These are phyloP conservation scores for Tholera decimalis DNA, from an alignment of 2,888 invertebrate genomes.

Conservation along the genomic window DNA sequence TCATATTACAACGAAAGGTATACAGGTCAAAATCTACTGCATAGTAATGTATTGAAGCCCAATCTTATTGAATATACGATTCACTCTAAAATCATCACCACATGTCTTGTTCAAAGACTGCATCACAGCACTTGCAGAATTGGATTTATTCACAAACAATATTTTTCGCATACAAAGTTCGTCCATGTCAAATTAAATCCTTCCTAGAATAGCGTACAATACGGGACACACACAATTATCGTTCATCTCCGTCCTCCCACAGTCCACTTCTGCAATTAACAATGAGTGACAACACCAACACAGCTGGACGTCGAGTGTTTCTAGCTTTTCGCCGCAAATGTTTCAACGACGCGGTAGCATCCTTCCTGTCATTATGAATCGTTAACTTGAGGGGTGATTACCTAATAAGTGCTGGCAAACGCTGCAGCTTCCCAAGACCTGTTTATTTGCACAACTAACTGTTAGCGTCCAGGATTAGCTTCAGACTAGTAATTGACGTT, in stretches of 20 bases:
- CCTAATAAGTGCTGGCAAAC: slow-evolving; percentile 66
- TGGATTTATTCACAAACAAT: slow-evolving; percentile 7
- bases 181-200: slow-evolving; percentile 35
- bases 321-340: slow-evolving; percentile 67
- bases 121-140: not conserved
- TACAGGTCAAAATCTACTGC: slow-evolving; percentile 13
- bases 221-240: slow-evolving; percentile 49
- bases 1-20: slow-evolving; percentile 42
- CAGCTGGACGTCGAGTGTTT: slow-evolving; percentile 52
- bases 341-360: slow-evolving; percentile 79
- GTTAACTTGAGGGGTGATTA: slow-evolving; percentile 76
- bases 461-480: slow-evolving; percentile 55
- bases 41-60: not conserved
- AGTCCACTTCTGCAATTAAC: slow-evolving; percentile 48
- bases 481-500: slow-evolving; percentile 49
- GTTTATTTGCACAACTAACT: slow-evolving; percentile 63
- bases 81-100: not conserved
- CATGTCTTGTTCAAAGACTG: not conserved
- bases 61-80: not conserved
- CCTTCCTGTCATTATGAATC: slow-evolving; percentile 79
- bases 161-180: slow-evolving; percentile 12
- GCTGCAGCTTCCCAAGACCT: slow-evolving; percentile 47
- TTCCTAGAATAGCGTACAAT: slow-evolving; percentile 47
- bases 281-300: slow-evolving; percentile 62
- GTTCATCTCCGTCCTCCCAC: slow-evolving; percentile 62